These are phyloP conservation scores for Hermodice carunculata DNA, from an alignment of 2,888 invertebrate species.

Conservation along the genomic window DNA sequence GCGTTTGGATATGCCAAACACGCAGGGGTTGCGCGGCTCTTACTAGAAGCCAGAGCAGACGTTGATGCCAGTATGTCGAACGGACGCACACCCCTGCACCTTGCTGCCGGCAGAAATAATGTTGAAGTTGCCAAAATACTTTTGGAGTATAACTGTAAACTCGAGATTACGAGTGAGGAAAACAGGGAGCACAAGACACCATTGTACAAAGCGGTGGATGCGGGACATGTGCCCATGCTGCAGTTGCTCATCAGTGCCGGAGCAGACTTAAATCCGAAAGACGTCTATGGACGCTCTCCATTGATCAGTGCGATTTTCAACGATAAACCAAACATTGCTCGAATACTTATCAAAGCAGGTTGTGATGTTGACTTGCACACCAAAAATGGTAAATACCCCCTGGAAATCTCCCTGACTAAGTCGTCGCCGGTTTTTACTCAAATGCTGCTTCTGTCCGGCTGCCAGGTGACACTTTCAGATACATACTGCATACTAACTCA, in stretches of 20 bases:
- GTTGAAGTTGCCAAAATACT: neutral
- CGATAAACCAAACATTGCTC: neutral
- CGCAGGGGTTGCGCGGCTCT: neutral
- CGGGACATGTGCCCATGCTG: neutral
- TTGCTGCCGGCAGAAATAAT: neutral
- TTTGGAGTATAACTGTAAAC: neutral
- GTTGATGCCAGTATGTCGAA: neutral
- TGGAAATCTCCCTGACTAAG: neutral
- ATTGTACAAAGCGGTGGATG: neutral
- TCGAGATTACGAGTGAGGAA: neutral
- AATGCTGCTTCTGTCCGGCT: slow-evolving; percentile 8
- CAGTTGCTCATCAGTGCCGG: neutral
- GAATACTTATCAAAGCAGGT: neutral
- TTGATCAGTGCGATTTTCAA: neutral
- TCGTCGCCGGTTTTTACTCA: neutral
- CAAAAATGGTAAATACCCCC: neutral
- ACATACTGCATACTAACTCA: no score
- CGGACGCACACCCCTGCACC: slow-evolving; percentile 6
- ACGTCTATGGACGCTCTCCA: neutral
- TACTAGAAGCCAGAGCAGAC: neutral
- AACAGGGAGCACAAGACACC: slow-evolving; percentile 3
- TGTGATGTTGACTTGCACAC: neutral
- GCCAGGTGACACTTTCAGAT: no score
- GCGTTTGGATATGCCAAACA: neutral
- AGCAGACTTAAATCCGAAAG: slow-evolving; percentile 2